Evolutionary conservation across 2,113 vertebrate species (phyloP).

Genomic region (Cepphus grylle): DNA sequence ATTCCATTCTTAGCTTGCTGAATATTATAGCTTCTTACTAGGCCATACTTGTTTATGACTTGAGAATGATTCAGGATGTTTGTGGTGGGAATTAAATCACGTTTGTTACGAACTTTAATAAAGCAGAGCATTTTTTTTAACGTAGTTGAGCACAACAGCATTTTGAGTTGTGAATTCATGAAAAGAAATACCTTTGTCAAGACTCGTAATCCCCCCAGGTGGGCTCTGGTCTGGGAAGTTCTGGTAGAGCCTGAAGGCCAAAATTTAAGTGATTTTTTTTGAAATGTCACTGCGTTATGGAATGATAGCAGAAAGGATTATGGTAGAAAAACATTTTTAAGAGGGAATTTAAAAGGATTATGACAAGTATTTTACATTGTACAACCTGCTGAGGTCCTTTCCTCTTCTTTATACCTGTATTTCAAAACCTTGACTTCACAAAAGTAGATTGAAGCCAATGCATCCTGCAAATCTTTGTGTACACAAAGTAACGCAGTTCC

Average conservation of each 20-base stretch:
- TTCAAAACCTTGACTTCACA: not conserved
- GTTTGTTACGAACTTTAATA: not conserved
- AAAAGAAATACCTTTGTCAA: not conserved
- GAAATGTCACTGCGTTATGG: not conserved
- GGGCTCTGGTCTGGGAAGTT: not conserved
- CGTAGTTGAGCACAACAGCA: not conserved
- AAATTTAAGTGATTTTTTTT: not conserved
- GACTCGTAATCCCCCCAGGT: not conserved
- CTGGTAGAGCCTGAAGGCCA: not conserved
- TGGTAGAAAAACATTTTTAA: not conserved
- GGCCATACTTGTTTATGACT: fast-evolving
- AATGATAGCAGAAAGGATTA: not conserved
- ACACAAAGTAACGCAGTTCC: not conserved
- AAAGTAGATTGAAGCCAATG: not conserved
- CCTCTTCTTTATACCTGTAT: not conserved
- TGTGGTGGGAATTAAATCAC: not conserved
- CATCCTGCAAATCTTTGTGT: not conserved
- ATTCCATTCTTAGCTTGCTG: not conserved
- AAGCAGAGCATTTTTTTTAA: not conserved
- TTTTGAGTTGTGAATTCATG: not conserved
- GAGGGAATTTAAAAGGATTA: not conserved
- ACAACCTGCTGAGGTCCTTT: not conserved
- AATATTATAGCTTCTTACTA: not conserved
- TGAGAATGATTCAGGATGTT: not conserved
- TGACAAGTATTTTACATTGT: not conserved